Evolutionary conservation across 2,797 vertebrate genomes (phyloP), one percentile per base, ranked within the genome.

Genomic region (Acipenser oxyrinchus): DNA sequence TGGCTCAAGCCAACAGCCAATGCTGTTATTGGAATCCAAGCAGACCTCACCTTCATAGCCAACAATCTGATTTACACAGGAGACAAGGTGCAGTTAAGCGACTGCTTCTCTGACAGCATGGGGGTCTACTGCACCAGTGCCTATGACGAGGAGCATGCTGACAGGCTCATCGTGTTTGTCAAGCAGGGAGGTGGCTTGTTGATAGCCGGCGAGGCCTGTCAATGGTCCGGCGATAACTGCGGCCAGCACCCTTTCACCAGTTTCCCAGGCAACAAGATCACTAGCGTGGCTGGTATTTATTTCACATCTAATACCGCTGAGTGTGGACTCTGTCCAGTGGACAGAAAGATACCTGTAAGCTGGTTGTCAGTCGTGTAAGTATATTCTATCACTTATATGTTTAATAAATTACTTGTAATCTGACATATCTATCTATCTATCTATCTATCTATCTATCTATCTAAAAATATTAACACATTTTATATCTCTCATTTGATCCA

Each of bases 251-350:
- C 79, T n/a, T 65, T 83, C 7, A 68, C 60, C 7, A 8, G 49
- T 1, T 94, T 93, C 72, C 81, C 81, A 0, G 93, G 91, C 8
- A 94, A 93, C 69, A 84, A 82, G 68, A 80, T 92, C 51, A 84
- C 81, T 48, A 82, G 89, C 8, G 84, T 91, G 66, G 82, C 90
- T 0, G 92, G 93, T 1, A 84, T 94, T 52, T 91, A 91, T 75
- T 88, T 94, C 69, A 87, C 89, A 0, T 68, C 85, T 15, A 77
- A 69, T 64, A 1, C 0, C 0, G 86, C 71, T 4, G 69, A 76
- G 3, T 49, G 0, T 9, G 81, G 80, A 15, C 55, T 6, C 7
- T 72, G 88, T 62, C 76, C 84, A 4, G 77, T 93, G 62, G 85
- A 84, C 59, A 82, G 76, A 23, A 68, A 85, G 63, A 84, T 93